Evolutionary conservation across 2,113 vertebrate species (phyloP), one percentile per base, ranked within the genome.

Genomic region (Dasyprocta punctata): DNA sequence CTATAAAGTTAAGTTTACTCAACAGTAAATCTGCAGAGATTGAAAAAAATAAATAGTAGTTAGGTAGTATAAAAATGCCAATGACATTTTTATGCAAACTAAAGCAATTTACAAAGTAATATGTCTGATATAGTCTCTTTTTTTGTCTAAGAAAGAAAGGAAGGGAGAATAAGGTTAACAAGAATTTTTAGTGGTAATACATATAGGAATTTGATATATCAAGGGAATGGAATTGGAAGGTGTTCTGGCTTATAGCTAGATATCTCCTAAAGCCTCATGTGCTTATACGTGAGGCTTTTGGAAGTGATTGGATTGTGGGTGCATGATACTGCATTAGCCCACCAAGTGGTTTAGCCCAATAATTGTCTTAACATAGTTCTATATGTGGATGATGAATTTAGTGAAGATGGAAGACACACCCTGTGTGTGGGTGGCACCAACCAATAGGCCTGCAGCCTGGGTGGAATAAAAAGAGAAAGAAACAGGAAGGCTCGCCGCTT

Each of bases 1-100:
- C 90, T 91, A 97, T 81, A 90, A 98, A 96, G 93, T 96, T 86
- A 97, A 98, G 85, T 92, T 97, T 98, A 63, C 93, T 97, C 90
- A 97, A 95, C 93, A 98, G 98, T 98, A 98, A 99, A 98, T 96
- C 96, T 98, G 95, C 94, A 98, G 96, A 96, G 97, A 93, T 95
- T 98, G 94, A 98, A 97, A 56, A 56, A 56, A 56, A 56, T 4
- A 17, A 56, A 52, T 52, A 13, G 13, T 63, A 63, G 30, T 63
- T 63, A 30, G 28, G 28, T 63, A 63, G 61, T 33, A 63, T 63
- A 33, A 63, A 63, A 63, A 63, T 63, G 61, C 61, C 61, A 63
- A 33, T 63, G 61, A 63, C 60, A 60, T 63, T 63, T 63, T 63
- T 63, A 63, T 63, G 28, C 28, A 63, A 63, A 63, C 61, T 33